A percentile compares a stretch with the other conserved stretches of the same genome.
Conservation (phyloP, 2,113 vertebrate species). For the Tiliqua scincoides region DNA sequence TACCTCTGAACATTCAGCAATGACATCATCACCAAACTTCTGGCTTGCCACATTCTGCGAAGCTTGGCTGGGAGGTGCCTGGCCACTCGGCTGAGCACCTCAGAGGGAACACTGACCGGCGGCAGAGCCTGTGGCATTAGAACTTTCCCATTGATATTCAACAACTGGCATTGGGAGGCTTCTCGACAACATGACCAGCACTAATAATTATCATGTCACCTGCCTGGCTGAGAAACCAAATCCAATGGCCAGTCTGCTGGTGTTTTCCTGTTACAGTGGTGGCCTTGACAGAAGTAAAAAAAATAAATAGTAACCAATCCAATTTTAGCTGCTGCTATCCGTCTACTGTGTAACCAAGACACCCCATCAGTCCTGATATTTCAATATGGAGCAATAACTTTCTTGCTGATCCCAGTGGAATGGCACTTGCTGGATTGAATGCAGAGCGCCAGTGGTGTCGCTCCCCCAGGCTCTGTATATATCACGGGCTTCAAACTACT, state of each 20-base stretch:
- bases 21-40: too few species aligned
- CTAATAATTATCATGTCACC: fast-evolving
- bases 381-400: slow-evolving; percentile 75
- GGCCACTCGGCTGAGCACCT: too few species aligned
- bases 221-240: not conserved
- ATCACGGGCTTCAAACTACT: slow-evolving; percentile 45
- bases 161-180: too few species aligned
- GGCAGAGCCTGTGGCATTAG: too few species aligned
- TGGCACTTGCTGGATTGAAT: slow-evolving; percentile 46
- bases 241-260: slow-evolving; percentile 42
- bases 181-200: not conserved
- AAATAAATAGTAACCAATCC: slow-evolving; percentile 72
- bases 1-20: too few species aligned
- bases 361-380: slow-evolving; percentile 65
- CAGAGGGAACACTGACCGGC: too few species aligned
- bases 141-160: too few species aligned
- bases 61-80: too few species aligned
- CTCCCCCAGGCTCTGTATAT: slow-evolving; percentile 56
- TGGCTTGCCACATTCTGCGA: too few species aligned
- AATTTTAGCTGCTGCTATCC: slow-evolving; percentile 67
- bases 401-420: slow-evolving; percentile 60
- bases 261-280: slow-evolving; percentile 56
- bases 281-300: slow-evolving; percentile 69
- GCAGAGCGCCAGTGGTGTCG: slow-evolving; percentile 23
- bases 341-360: slow-evolving; percentile 52